A percentile compares a stretch with the other conserved stretches of the same genome.
These are phyloP conservation scores for Lytechinus variegatus DNA, from an alignment of 35 echinoderm and acorn worm species.

Conservation along the genomic window DNA sequence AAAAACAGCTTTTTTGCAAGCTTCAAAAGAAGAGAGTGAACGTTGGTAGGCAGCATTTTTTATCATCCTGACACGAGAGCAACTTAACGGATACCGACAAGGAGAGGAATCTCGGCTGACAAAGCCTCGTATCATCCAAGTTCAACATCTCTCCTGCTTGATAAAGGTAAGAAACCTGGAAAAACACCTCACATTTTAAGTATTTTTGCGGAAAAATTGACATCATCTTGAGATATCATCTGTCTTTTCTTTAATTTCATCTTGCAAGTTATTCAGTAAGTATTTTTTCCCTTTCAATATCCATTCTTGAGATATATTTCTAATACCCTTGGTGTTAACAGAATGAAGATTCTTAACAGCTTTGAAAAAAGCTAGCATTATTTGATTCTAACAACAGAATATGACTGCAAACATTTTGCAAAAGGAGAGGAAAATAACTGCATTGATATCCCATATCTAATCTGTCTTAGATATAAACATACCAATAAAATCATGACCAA, in stretches of 20 bases:
- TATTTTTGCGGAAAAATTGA: background rate
- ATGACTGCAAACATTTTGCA: too few species aligned
- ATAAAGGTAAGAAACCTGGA: background rate
- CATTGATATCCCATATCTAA: too few species aligned
- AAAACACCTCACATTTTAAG: background rate
- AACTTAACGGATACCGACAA: background rate
- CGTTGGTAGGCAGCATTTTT: background rate
- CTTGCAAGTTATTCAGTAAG: background rate
- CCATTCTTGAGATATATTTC: background rate
- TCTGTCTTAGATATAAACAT: too few species aligned
- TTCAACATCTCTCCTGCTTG: background rate
- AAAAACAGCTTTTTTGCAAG: background rate
- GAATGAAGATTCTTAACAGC: background rate
- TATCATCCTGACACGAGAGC: background rate
- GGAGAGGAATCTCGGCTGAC: constrained; percentile 15
- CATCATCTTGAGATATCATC: background rate
- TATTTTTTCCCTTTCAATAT: background rate
- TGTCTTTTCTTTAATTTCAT: background rate
- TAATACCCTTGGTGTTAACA: background rate
- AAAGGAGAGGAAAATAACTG: too few species aligned
- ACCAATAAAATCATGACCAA: too few species aligned
- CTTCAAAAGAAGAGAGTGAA: background rate
- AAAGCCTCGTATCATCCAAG: constrained; percentile 9
- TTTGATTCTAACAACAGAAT: too few species aligned
- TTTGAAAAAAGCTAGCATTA: background rate